Conservation (phyloP, 2,113 vertebrate species). For the Cacatua alba region DNA sequence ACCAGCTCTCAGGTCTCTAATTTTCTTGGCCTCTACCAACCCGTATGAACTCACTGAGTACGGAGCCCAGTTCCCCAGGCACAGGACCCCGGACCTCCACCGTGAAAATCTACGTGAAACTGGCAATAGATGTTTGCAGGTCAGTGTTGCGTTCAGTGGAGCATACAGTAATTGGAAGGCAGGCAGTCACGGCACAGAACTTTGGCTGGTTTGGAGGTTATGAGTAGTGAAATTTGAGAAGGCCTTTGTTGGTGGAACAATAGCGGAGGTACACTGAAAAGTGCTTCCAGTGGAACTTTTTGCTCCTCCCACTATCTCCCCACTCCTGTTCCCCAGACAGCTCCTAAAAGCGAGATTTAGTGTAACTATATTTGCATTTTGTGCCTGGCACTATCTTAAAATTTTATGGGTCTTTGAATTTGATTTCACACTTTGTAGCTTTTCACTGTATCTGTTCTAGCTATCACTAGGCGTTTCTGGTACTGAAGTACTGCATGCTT, state of each 20-base stretch:
- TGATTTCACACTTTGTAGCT: background rate
- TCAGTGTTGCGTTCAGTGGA: background rate
- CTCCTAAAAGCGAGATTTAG: background rate
- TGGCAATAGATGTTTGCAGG: background rate
- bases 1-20: background rate
- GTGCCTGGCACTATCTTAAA: background rate
- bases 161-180: background rate
- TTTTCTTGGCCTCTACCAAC: background rate
- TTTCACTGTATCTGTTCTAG: background rate
- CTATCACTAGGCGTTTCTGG: background rate
- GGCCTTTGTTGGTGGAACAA: conserved; percentile 44
- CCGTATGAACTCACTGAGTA: background rate
- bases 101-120: background rate
- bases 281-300: background rate
- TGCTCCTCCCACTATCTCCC: background rate
- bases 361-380: background rate
- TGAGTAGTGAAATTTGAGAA: conserved; percentile 30
- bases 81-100: background rate
- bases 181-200: background rate
- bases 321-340: background rate
- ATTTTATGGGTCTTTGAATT: background rate
- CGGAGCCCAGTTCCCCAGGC: accelerated
- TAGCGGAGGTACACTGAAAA: conserved; percentile 23
- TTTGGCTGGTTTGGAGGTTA: background rate
- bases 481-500: accelerated